A percentile compares a stretch with the other conserved stretches of the same genome.
Evolutionary conservation across 2,113 vertebrate species (phyloP).

Genomic region (Arizona elegans): DNA sequence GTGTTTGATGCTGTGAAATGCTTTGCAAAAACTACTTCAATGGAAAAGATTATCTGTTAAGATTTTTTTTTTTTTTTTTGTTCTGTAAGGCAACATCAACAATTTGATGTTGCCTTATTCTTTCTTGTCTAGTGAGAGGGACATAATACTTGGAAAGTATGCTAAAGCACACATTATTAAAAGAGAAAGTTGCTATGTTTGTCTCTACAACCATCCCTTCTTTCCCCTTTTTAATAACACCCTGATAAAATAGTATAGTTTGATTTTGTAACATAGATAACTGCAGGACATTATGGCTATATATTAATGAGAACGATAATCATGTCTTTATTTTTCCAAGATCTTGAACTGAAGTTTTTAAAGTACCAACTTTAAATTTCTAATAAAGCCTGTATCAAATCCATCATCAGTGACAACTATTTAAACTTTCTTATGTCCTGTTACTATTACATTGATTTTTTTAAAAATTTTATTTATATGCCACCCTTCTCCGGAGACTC

Average conservation of each 20-base stretch:
- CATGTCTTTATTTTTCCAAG: background rate
- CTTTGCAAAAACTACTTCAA: background rate
- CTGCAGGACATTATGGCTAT: background rate
- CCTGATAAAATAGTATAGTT: background rate
- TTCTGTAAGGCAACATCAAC: background rate
- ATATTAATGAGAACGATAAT: background rate
- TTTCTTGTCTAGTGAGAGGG: constrained; percentile 1
- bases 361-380: background rate
- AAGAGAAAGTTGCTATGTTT: background rate
- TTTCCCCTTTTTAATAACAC: background rate
- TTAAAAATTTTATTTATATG: too few relatives aligned
- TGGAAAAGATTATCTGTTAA: constrained; percentile 32
- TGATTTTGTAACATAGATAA: background rate
- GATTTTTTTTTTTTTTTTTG: constrained; percentile 17
- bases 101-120: background rate
- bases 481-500: too few relatives aligned
- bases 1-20: constrained; percentile 50
- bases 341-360: background rate
- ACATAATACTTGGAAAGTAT: background rate
- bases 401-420: background rate
- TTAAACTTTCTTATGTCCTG: background rate
- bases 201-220: constrained; percentile 16
- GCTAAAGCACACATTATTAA: constrained; percentile 14
- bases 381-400: background rate
- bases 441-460: background rate